phyloP scores from a whole-genome alignment of 2,797 vertebrate species.

The Cichlasoma orientale region DNA sequence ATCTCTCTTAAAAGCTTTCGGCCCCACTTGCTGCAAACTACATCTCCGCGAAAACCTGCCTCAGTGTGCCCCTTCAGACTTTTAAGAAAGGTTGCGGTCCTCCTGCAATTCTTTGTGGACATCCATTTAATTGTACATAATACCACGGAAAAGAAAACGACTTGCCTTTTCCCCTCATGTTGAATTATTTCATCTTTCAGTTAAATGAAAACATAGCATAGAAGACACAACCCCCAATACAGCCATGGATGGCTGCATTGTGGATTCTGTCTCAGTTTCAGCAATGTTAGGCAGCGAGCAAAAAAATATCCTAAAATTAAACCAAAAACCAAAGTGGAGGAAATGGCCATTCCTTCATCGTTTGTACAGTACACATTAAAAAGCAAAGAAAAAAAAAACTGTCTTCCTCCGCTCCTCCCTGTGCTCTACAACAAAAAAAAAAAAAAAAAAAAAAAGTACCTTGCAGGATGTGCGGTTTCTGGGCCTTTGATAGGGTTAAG shows the following conservation, averaged over 20 bases:
- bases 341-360: constrained; percentile 39
- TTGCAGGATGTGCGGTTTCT: constrained; percentile 68
- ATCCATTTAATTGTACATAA: neutral
- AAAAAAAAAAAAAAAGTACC: constrained; percentile 43
- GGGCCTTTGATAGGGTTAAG: constrained; percentile 68
- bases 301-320: constrained; percentile 12
- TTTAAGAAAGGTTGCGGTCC: neutral
- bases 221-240: no score
- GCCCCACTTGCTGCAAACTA: neutral
- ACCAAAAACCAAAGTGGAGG: constrained; percentile 41
- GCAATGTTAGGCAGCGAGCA: neutral
- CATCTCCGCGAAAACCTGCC: neutral
- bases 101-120: constrained; percentile 1
- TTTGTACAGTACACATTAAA: constrained; percentile 40
- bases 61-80: constrained; percentile 19
- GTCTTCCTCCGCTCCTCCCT: constrained; percentile 8
- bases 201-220: constrained; percentile 32
- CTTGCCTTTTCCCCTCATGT: neutral
- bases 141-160: neutral
- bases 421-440: constrained; percentile 49
- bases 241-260: no score
- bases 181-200: constrained; percentile 28
- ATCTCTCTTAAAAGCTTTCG: neutral
- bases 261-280: neutral
- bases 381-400: constrained; percentile 35